Base-by-base conservation (phyloP, 2,888 invertebrate species). In the Ormyrus pomaceus region DNA sequence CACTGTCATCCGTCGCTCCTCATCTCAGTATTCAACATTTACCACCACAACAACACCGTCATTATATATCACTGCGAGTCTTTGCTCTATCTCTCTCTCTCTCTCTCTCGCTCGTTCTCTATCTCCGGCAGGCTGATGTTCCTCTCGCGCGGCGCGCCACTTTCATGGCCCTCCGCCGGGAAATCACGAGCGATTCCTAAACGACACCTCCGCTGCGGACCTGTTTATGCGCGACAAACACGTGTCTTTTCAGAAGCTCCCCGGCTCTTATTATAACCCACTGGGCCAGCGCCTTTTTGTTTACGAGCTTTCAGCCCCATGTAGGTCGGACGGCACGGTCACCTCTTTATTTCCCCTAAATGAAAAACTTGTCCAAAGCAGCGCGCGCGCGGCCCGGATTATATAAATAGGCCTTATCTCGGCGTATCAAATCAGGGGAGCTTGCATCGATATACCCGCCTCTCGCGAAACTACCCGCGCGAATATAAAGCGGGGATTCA, bases 111-210 rank as follows among this genome's bases (percentile, higher is more conserved):
- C 19, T 19, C 19, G 19, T 19, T 19, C 34, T 34, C 34, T 34
- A 34, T 34, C 4, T 4, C 2, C 34, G 34, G 3, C 34, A 2
- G 34, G 34, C 34, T 34, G 34, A 2, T 34, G 34, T 34, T 34
- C 4, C 34, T 34, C 34, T 34, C 34, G 34, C 34, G 34, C 34
- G 34, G 34, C 46, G 51, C 58, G 48, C 19, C 65, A 76, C 53
- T 70, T 72, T 70, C 80, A 70, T 76, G 61, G 70, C 62, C 59
- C 75, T 71, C 80, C 77, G 55, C 13, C 56, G 77, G 80, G 77
- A 80, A 80, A 77, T 76, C 77, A 80, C 71, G 75, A 13, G 59
- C 19, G 46, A 70, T 46, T 59, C 48, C 75, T 53, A 56, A 7
- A 79, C 55, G 3, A 5, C 51, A 11, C 10, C 58, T 13, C n/a